Evolutionary conservation across 2,113 vertebrate genomes (phyloP).

Genomic region (Chamaetylas fuelleborni): DNA sequence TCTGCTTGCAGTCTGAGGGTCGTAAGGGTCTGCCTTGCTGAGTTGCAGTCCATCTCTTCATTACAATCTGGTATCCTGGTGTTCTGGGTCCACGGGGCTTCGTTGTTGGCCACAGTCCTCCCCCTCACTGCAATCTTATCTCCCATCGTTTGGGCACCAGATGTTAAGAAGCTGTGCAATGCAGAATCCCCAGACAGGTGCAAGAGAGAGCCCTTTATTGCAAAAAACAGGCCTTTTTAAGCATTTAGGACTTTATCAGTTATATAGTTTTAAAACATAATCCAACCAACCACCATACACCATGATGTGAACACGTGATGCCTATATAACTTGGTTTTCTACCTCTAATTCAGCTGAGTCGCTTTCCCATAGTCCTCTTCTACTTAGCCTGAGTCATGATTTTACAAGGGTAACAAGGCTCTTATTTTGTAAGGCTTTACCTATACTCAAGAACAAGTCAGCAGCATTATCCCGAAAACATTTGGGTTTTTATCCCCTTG

Average conservation of each 20-base stretch:
- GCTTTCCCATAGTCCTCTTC: not conserved
- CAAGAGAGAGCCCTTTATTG: not conserved
- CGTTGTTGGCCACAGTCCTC: no score
- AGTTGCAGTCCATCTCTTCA: not conserved
- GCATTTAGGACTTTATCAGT: not conserved
- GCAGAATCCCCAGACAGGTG: not conserved
- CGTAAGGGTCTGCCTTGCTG: not conserved
- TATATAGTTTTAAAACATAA: not conserved
- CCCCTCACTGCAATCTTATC: no score
- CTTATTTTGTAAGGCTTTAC: not conserved
- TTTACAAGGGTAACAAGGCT: not conserved
- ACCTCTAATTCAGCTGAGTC: not conserved
- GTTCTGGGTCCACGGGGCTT: no score
- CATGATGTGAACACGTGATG: rapidly evolving
- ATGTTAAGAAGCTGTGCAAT: no score
- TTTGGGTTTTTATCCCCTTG: no score
- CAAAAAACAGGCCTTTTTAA: not conserved
- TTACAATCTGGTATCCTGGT: not conserved
- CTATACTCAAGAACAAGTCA: not conserved
- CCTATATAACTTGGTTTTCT: not conserved
- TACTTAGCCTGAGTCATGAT: not conserved
- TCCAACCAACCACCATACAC: not conserved
- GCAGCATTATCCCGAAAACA: no score
- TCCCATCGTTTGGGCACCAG: no score
- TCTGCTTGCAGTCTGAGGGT: not conserved